Conservation (phyloP, 2,888 invertebrate species). For the Melanostoma mellinum region DNA sequence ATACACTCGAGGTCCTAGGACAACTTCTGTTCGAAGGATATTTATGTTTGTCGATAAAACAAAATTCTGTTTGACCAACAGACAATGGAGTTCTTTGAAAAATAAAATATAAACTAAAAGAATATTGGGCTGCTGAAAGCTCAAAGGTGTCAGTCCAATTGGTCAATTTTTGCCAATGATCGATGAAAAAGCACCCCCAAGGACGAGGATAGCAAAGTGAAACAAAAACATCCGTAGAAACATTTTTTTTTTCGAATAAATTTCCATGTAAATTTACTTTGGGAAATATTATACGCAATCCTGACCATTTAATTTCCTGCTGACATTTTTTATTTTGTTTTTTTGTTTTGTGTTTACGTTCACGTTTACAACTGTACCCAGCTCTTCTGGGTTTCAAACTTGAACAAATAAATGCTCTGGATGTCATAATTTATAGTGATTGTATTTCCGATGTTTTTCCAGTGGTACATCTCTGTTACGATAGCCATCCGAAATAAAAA, state of each 20-base stretch:
- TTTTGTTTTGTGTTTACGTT: constrained; percentile 1
- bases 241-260: constrained; percentile 45
- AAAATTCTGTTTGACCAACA: too few relatives aligned
- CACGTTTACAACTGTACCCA: background rate
- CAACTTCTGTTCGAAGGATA: too few relatives aligned
- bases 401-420: constrained; percentile 49
- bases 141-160: too few relatives aligned
- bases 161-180: background rate
- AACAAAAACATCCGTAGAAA: constrained; percentile 14
- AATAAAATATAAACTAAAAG: too few relatives aligned
- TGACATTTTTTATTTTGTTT: constrained; percentile 23
- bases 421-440: constrained; percentile 67
- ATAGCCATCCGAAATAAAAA: constrained; percentile 57
- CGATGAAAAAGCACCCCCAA: background rate
- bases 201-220: background rate
- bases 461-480: constrained; percentile 35
- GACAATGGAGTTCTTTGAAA: too few relatives aligned
- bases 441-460: constrained; percentile 60
- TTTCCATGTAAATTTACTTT: constrained; percentile 60
- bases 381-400: background rate
- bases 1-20: too few relatives aligned
- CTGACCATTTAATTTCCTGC: constrained; percentile 66
- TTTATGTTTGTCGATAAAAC: too few relatives aligned
- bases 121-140: too few relatives aligned
- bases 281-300: constrained; percentile 53